Base-by-base conservation (phyloP, 2,113 vertebrate species). In the Ovis canadensis region DNA sequence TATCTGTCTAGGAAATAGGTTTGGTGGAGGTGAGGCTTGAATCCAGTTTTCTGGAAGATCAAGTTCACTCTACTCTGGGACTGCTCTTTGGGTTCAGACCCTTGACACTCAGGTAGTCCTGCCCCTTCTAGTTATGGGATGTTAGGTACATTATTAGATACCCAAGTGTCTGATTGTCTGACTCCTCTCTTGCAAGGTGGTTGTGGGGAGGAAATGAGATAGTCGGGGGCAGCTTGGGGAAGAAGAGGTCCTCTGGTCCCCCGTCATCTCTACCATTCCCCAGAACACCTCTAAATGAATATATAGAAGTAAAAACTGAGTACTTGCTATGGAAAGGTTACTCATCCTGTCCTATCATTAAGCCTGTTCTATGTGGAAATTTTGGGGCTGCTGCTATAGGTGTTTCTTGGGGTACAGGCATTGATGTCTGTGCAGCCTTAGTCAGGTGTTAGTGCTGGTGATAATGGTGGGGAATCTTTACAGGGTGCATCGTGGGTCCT, bases 401-500 rank as follows among this genome's bases (percentile, higher is more conserved):
- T 27, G 16, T 40, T 67, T 59, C 25, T 77, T 54, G 40, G 27
- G 31, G 3, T 52, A 13, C 1, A 50, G 31, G 29, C 74, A 27
- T 23, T 4, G 48, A 43, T 23, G 52, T 31, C 50, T 10, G 33
- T 10, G 29, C 2, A 52, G 36, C 25, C 17, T 86, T 67, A 17
- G 33, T 57, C 36, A 45, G 17, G 33, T 17, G 21, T 21, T 45
- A 17, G 15, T 6, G 8, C 74, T 36, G 9, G 59, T 33, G 5
- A 3, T 55, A 14, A 43, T 0, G 17, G 16, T 2, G 15, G 54
- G 8, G 52, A 40, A 7, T 43, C 50, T 25, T 50, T 40, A 45
- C 0, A 21, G 93, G 5, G 0, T 7, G 88, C 5, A 2, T 13
- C n/a, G 1, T 23, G 16, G 36, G 3, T 43, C 2, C 45, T 67